phyloP scores from a whole-genome alignment of 2,888 invertebrate species.

The Melanotus villosus region DNA sequence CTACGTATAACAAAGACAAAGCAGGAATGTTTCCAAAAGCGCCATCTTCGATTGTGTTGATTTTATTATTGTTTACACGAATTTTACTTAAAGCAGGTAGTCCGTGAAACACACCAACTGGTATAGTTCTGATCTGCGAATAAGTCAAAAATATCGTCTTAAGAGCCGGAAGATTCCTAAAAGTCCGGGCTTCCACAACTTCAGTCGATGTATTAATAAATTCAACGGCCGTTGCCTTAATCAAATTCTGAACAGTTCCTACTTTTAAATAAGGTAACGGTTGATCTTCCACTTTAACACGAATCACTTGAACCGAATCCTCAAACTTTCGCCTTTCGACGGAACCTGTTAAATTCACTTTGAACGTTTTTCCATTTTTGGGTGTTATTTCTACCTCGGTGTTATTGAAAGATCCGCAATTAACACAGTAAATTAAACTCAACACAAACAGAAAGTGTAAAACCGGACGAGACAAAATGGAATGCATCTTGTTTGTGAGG shows the following conservation, averaged over 20 bases:
- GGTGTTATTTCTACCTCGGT: no score
- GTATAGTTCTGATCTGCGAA: slow-evolving; percentile 37
- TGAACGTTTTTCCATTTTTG: no score
- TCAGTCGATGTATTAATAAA: slow-evolving; percentile 42
- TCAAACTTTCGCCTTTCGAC: no score
- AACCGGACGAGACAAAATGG: no score
- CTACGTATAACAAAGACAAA: slow-evolving; percentile 45
- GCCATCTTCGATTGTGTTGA: slow-evolving; percentile 48
- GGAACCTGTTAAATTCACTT: no score
- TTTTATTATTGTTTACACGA: slow-evolving; percentile 51
- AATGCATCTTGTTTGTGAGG: no score
- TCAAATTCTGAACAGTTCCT: slow-evolving; percentile 51
- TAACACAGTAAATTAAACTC: no score
- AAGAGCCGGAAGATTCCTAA: slow-evolving; percentile 44
- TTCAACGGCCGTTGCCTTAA: slow-evolving; percentile 38
- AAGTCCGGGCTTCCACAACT: slow-evolving; percentile 42
- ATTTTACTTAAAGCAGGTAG: slow-evolving; percentile 48
- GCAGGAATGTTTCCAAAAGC: slow-evolving; percentile 50
- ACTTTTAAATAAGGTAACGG: slow-evolving; percentile 37
- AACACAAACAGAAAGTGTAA: no score
- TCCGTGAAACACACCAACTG: slow-evolving; percentile 43
- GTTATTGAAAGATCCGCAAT: no score
- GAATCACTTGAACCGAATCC: no score
- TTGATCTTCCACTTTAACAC: slow-evolving; percentile 46
- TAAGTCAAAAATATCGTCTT: slow-evolving; percentile 29